Conservation (phyloP, 2,888 invertebrate genomes). For the Chalcosyrphus nemorum region DNA sequence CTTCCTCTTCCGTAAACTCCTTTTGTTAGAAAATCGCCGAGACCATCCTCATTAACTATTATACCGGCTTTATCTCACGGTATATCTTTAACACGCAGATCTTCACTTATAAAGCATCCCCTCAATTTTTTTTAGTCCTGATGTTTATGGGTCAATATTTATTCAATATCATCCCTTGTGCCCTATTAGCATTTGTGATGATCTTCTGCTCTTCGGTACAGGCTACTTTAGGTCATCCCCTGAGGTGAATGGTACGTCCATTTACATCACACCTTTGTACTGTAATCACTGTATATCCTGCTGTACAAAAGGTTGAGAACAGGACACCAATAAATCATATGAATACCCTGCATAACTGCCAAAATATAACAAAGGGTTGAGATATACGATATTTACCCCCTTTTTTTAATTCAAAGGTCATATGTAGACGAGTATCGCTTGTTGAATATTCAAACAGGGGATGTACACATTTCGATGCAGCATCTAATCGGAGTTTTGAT, state of each 20-base stretch:
- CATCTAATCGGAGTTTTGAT: not conserved
- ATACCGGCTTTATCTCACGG: slow-evolving; percentile 51
- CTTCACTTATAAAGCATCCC: slow-evolving; percentile 53
- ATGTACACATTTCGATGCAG: slow-evolving; percentile 5
- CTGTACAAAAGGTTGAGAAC: slow-evolving; percentile 68
- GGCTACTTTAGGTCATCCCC: slow-evolving; percentile 66
- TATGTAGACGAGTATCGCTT: slow-evolving; percentile 9
- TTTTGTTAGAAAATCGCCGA: slow-evolving; percentile 34
- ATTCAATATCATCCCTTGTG: slow-evolving; percentile 59
- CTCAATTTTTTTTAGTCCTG: too few relatives aligned
- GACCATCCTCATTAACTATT: slow-evolving; percentile 61
- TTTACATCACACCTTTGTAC: slow-evolving; percentile 70
- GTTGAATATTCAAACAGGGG: slow-evolving; percentile 6
- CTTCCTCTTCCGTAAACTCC: slow-evolving; percentile 60
- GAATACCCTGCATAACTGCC: slow-evolving; percentile 44
- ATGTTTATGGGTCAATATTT: slow-evolving; percentile 63
- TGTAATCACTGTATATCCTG: slow-evolving; percentile 31
- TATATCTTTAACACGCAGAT: slow-evolving; percentile 67
- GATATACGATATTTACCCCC: not conserved
- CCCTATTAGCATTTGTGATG: slow-evolving; percentile 38
- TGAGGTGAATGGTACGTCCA: slow-evolving; percentile 60
- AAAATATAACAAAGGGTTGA: slow-evolving; percentile 45
- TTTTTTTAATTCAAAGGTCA: slow-evolving; percentile 51
- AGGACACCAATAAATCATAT: slow-evolving; percentile 71
- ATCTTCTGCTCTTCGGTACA: too few relatives aligned